Percentiles rank a stretch among this genome's conserved stretches.
These are phyloP conservation scores for Etheostoma perlongum DNA, from an alignment of 2,797 vertebrate species.

Conservation along the genomic window DNA sequence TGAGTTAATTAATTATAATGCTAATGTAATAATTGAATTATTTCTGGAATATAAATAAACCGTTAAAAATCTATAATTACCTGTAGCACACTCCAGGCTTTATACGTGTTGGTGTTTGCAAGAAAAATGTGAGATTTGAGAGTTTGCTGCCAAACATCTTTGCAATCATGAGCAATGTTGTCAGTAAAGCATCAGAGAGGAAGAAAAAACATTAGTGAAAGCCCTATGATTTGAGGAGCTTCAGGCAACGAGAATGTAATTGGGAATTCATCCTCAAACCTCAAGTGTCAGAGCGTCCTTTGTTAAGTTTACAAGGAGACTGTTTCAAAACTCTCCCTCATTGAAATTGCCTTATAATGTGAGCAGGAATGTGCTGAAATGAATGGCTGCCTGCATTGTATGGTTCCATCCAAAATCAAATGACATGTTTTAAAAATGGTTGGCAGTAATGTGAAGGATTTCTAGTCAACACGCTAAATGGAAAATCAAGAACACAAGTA, in stretches of 20 bases:
- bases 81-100: not conserved
- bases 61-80: not conserved
- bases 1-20: not conserved
- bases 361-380: not conserved
- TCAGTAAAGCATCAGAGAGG: not conserved
- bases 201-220: not conserved
- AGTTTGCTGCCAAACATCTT: conserved; percentile 5
- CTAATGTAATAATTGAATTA: not conserved
- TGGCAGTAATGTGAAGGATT: not conserved
- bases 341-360: not conserved
- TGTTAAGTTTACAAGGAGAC: not conserved
- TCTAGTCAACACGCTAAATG: not conserved
- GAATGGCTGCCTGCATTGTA: not conserved
- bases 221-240: conserved; percentile 1
- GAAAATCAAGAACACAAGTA: not conserved
- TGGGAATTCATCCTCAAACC: not conserved
- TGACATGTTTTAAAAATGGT: not conserved
- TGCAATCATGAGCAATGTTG: conserved; percentile 2
- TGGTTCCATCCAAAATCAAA: not conserved
- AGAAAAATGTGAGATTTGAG: conserved; percentile 18
- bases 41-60: not conserved
- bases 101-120: conserved; percentile 7
- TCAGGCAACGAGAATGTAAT: conserved; percentile 5
- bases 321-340: not conserved
- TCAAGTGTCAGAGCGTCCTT: not conserved